Conservation (phyloP, 2,113 vertebrate species). For the Malaclemys terrapin region DNA sequence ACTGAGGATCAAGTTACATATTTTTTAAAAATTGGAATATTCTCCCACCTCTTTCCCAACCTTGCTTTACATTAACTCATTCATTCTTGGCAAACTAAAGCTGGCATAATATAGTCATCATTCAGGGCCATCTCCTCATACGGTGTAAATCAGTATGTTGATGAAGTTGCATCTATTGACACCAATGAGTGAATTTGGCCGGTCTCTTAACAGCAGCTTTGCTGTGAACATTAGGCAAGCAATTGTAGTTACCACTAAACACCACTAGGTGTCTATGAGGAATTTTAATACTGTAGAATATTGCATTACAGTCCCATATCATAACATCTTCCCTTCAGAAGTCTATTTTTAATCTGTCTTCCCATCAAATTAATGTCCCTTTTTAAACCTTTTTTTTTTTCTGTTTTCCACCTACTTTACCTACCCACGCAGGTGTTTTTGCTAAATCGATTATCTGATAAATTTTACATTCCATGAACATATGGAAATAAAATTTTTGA, state of each 20-base stretch:
- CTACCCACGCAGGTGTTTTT: conserved; percentile 32
- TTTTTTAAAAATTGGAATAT: not conserved
- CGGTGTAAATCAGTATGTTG: rapidly evolving
- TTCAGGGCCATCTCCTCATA: not conserved
- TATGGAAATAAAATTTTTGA: conserved; percentile 44
- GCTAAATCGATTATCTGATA: conserved; percentile 5
- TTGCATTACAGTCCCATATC: not conserved
- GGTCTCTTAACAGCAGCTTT: not conserved
- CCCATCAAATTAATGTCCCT: rapidly evolving
- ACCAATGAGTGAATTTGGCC: not conserved
- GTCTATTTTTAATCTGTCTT: not conserved
- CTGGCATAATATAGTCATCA: rapidly evolving
- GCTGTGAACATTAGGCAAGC: rapidly evolving
- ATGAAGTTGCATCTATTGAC: not conserved
- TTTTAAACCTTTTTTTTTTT: not conserved
- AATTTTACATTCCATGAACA: conserved; percentile 21
- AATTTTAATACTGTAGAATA: not conserved
- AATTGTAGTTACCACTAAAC: not conserved
- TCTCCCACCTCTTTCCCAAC: not conserved
- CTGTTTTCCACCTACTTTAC: not conserved
- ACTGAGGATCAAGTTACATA: not conserved
- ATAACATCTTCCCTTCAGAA: not conserved
- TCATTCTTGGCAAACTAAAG: not conserved
- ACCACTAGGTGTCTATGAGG: not conserved
- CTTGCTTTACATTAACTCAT: not conserved